A percentile compares a stretch with the other conserved stretches of the same genome.
Evolutionary conservation across 2,888 invertebrate species (phyloP).

Genomic region (Strigamia crassipes): DNA sequence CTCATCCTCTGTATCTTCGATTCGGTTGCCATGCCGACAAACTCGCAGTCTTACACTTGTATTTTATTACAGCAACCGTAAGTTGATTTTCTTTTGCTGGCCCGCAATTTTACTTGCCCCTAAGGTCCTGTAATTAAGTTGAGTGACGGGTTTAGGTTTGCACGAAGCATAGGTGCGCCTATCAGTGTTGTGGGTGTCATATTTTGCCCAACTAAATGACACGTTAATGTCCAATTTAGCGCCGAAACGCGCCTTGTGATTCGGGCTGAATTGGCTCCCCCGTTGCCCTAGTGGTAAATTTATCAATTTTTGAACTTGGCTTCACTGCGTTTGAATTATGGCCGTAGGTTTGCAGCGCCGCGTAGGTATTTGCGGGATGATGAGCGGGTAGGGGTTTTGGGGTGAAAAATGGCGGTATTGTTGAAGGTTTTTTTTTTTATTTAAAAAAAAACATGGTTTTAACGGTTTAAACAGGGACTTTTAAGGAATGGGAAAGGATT

Average conservation of each 20-base stretch:
- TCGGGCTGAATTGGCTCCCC: background rate
- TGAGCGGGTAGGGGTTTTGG: background rate
- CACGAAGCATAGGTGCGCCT: background rate
- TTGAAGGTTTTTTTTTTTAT: no score
- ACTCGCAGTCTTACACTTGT: background rate
- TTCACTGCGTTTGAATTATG: conserved; percentile 18
- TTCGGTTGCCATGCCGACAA: conserved; percentile 11
- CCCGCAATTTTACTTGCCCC: conserved; percentile 35
- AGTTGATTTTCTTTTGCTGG: background rate
- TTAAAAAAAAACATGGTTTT: background rate
- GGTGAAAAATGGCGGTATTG: background rate
- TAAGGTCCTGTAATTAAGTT: conserved; percentile 36
- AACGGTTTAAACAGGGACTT: background rate
- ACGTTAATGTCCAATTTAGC: conserved; percentile 33
- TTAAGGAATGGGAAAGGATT: background rate
- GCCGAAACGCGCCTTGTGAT: conserved; percentile 7
- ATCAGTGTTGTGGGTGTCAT: conserved; percentile 36
- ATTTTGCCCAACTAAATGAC: conserved; percentile 31
- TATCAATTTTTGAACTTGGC: conserved; percentile 33
- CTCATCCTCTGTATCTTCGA: background rate
- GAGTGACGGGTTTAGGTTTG: conserved; percentile 33
- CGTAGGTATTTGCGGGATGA: background rate
- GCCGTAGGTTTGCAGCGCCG: background rate
- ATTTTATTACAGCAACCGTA: conserved; percentile 7
- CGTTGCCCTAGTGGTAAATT: background rate